A percentile compares a stretch with the other conserved stretches of the same genome.
These are phyloP conservation scores for Merops nubicus DNA, from an alignment of 2,113 vertebrate species.

Conservation along the genomic window DNA sequence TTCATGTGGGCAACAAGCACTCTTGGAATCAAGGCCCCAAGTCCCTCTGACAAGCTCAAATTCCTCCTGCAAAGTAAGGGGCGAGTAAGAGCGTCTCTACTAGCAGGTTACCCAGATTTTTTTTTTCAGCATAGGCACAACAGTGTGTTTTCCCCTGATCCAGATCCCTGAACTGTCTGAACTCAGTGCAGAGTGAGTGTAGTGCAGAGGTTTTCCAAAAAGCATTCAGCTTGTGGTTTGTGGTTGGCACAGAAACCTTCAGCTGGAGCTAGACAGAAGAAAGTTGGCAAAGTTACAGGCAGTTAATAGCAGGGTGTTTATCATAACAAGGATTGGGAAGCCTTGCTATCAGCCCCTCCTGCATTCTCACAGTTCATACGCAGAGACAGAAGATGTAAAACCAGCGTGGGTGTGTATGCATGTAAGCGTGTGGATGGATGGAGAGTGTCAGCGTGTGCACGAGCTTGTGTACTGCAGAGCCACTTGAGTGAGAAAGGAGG, in stretches of 20 bases:
- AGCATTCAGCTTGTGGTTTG: neutral
- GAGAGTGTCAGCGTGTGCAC: accelerated
- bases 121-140: neutral
- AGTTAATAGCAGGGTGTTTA: neutral
- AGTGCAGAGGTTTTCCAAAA: slow-evolving; percentile 1
- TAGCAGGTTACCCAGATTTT: neutral
- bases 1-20: neutral
- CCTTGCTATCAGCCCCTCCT: neutral
- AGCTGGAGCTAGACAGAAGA: slow-evolving; percentile 1
- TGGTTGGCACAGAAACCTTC: slow-evolving; percentile 13
- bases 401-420: neutral
- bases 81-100: neutral
- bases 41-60: neutral
- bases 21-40: neutral
- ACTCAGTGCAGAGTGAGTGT: neutral
- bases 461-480: neutral
- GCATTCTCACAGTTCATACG: neutral
- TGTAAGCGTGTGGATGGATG: neutral
- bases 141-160: neutral
- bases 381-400: neutral
- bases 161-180: neutral
- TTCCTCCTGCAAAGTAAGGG: neutral
- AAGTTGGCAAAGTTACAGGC: slow-evolving; percentile 38
- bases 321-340: neutral
- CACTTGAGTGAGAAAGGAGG: neutral